phyloP scores from a whole-genome alignment of 1,140 invertebrate genomes.

The Brachionus plicatilis region DNA sequence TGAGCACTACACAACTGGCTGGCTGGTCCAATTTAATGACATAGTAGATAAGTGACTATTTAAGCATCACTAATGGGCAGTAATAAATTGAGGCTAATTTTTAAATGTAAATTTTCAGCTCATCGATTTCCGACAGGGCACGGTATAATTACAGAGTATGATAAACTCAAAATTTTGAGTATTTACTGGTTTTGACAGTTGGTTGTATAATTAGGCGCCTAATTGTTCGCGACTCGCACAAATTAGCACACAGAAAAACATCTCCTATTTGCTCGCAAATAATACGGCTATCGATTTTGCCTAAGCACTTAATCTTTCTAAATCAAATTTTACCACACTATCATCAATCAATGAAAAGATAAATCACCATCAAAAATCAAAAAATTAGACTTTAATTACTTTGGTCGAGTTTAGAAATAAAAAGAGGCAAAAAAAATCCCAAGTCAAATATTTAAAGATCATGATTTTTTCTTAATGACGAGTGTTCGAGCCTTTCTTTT shows the following conservation, averaged over 20 bases:
- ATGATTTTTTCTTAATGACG: conserved; percentile 14
- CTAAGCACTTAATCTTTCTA: conserved; percentile 15
- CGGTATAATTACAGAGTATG: conserved; percentile 15
- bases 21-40: background rate
- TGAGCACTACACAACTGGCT: background rate
- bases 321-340: conserved; percentile 29
- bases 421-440: background rate
- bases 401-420: background rate
- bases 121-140: background rate
- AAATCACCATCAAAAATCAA: background rate
- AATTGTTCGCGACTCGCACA: background rate
- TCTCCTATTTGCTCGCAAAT: background rate
- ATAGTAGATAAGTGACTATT: background rate
- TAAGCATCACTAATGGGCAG: background rate
- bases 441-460: conserved; percentile 28
- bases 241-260: background rate
- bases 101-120: background rate
- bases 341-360: background rate
- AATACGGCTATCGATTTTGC: background rate
- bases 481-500: conserved; percentile 7
- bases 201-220: conserved; percentile 9
- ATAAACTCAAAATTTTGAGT: conserved; percentile 6
- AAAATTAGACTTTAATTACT: conserved; percentile 28
- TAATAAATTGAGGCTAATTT: background rate
- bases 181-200: conserved; percentile 33